Conservation (phyloP, 2,113 vertebrate species). For the Athene cunicularia region DNA sequence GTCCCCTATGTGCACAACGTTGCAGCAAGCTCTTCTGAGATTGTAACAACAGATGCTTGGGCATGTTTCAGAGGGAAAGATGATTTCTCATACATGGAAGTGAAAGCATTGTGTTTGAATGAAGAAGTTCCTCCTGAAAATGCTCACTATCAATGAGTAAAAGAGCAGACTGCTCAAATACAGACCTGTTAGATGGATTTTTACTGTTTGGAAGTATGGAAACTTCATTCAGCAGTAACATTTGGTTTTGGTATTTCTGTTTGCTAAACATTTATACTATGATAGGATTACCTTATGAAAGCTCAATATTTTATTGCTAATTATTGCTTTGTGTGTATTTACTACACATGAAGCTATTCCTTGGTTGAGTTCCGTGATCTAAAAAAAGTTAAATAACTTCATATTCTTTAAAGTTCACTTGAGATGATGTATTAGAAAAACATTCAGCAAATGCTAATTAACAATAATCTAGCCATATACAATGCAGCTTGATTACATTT, state of each 20-base stretch:
- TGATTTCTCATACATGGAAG: not conserved
- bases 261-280: not conserved
- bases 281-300: not conserved
- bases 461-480: slow-evolving; percentile 34
- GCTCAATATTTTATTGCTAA: not conserved
- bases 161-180: not conserved
- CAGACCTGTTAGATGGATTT: not conserved
- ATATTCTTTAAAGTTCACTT: slow-evolving; percentile 30
- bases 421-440: slow-evolving; percentile 17
- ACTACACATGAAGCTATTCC: slow-evolving; percentile 1
- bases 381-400: slow-evolving; percentile 12
- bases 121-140: not conserved
- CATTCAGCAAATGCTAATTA: slow-evolving; percentile 29
- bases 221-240: not conserved
- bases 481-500: slow-evolving; percentile 59
- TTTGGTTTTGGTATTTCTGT: not conserved
- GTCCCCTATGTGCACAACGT: fast-evolving
- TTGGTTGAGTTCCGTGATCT: not conserved
- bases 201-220: not conserved
- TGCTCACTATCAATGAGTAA: not conserved
- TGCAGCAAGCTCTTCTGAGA: not conserved
- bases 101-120: not conserved
- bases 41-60: not conserved
- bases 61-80: not conserved
- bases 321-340: not conserved